Base-by-base conservation (phyloP, 2,797 vertebrate species). In the Gymnopithys bicolor region DNA sequence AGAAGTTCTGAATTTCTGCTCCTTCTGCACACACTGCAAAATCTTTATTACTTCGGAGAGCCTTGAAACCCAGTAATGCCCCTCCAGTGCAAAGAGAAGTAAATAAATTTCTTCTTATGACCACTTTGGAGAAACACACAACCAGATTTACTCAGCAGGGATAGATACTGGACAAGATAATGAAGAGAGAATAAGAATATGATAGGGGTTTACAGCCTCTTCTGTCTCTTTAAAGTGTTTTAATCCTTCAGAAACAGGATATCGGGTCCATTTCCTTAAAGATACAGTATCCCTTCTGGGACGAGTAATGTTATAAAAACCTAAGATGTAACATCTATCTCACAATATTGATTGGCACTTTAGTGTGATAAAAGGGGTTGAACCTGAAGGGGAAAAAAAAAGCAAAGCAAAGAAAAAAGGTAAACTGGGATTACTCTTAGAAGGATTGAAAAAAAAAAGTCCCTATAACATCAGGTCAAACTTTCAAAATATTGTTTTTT, bases 61-160 rank as follows among this genome's bases (percentile, higher is more conserved):
- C 97, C 98, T 98, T 98, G 98, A 97, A 98, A 98, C 97, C 96
- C 96, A 67, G 97, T 98, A 98, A 98, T 98, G 98, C 98, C 97
- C 98, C 98, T 98, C 98, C 98, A 97, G 98, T 98, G 98, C 98
- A 97, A 98, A 97, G 97, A 97, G 98, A 98, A 98, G 98, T 98
- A 98, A 98, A 98, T 98, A 98, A 98, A 98, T 98, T 98, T 98
- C 98, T 98, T 98, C 98, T 98, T 98, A 98, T 98, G 98, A 98
- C 98, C 98, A 98, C 98, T 98, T 98, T 98, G 98, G 98, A 98
- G 98, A 98, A 98, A 98, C 98, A 98, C 98, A 98, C 98, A 98
- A 98, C 97, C 98, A 98, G 98, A 98, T 98, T 98, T 98, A 98
- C 98, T 98, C 98, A 98, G 98, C 98, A 98, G 98, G 98, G 98